phyloP scores from a whole-genome alignment of 2,113 vertebrate species.

The Elephantulus edwardii region DNA sequence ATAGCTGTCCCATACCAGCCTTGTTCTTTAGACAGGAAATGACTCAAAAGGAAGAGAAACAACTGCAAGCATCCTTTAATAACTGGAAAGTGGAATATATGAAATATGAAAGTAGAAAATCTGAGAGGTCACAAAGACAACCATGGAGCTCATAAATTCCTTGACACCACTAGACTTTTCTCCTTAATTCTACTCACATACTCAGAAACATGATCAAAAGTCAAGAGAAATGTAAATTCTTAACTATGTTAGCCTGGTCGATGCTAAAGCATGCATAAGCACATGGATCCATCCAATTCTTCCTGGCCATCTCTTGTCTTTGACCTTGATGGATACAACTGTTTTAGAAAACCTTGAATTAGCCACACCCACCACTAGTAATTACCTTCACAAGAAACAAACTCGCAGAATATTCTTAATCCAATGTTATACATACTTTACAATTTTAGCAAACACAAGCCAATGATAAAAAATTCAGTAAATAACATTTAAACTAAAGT shows the following conservation, averaged over 20 bases:
- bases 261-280: neutral
- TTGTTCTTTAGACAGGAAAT: no score
- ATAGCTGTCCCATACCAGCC: no score
- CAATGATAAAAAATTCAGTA: constrained; percentile 47
- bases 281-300: neutral
- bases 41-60: no score
- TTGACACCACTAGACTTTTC: neutral
- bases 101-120: no score
- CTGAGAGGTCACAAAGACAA: neutral
- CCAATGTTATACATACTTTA: neutral
- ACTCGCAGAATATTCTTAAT: constrained; percentile 50
- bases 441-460: constrained; percentile 20
- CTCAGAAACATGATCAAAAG: constrained; percentile 28
- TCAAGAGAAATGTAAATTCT: constrained; percentile 44
- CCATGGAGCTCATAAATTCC: neutral
- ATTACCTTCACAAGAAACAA: constrained; percentile 41
- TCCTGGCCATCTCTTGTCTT: neutral
- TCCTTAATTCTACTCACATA: constrained; percentile 29
- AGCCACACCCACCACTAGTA: constrained; percentile 4
- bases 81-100: no score
- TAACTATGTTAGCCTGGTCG: neutral
- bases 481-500: constrained; percentile 14
- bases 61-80: no score
- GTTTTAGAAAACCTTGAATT: constrained; percentile 33
- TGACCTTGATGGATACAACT: constrained; percentile 31